These are phyloP conservation scores for Hypsopygia costalis DNA, from an alignment of 2,888 invertebrate species.

Conservation along the genomic window DNA sequence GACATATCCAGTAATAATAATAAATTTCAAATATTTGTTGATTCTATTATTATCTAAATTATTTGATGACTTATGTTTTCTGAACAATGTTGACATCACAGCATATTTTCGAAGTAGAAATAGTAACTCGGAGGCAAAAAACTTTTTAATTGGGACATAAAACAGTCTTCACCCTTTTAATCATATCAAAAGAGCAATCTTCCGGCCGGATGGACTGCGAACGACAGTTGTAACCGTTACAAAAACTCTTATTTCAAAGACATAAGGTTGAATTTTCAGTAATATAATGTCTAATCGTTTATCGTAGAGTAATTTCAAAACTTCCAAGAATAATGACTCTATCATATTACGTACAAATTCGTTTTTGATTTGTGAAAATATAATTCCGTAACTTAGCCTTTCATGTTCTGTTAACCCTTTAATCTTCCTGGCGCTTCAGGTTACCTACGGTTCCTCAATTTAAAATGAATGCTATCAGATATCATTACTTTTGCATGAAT, in stretches of 20 bases:
- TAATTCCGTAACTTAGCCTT: constrained; percentile 56
- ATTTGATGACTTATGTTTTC: neutral
- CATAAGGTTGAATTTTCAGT: constrained; percentile 37
- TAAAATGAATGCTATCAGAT: neutral
- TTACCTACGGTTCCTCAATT: constrained; percentile 22
- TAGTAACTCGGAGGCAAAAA: constrained; percentile 50
- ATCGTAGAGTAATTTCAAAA: constrained; percentile 54
- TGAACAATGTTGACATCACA: constrained; percentile 1
- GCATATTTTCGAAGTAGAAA: constrained; percentile 32
- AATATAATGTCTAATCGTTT: constrained; percentile 26
- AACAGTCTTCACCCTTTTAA: constrained; percentile 77
- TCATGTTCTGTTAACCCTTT: constrained; percentile 48
- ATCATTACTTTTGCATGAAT: no score
- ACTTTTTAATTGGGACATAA: constrained; percentile 75
- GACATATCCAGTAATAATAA: no score
- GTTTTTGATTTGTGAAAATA: constrained; percentile 73
- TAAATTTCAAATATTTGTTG: neutral
- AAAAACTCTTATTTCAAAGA: constrained; percentile 25
- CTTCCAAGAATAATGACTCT: constrained; percentile 64
- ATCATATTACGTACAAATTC: constrained; percentile 66
- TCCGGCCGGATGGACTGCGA: constrained; percentile 66
- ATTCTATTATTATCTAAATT: neutral
- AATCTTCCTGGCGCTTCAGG: constrained; percentile 40
- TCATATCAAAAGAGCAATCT: constrained; percentile 78
- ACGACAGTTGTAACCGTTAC: constrained; percentile 37